Evolutionary conservation across 2,888 invertebrate species (phyloP), one percentile per base, ranked within the genome.

Genomic region (Dasysyrphus tricinctus): DNA sequence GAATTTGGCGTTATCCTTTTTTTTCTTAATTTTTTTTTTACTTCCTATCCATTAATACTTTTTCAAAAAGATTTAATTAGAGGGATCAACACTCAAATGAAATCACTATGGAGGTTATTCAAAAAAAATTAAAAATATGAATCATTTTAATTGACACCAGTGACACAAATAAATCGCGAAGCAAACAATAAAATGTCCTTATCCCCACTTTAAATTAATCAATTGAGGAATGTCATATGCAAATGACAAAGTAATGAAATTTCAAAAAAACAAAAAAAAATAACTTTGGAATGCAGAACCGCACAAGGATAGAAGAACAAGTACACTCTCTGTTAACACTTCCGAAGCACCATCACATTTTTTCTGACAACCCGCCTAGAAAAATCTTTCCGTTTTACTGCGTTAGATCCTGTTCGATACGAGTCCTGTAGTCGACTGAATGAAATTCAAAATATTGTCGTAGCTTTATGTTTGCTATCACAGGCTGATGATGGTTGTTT

Each of bases 401-500:
- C n/a, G 32, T 70, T n/a, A 24, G 70, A 79, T 75, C 72, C 78
- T 82, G 7, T 82, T 72, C 86, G 75, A 42, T 75, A 51, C 74
- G 75, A 82, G 80, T 87, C 87, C 88, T 88, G 85, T 79, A 72
- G 87, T 77, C 63, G 77, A 88, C 88, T 88, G 88, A 88, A 76
- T 80, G 67, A 70, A 84, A 75, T 77, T 82, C 65, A 44, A 79
- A 79, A 69, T 59, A 3, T 69, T 74, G 19, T 83, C 83, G 54
- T 77, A 59, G 73, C 69, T 86, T 88, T 88, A 88, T 83, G 83
- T 79, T 79, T 37, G 69, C 37, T 16, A 39, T 54, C 69, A n/a
- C n/a, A 69, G 78, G 44, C 37, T 67, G n/a, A n/a, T n/a, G n/a
- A n/a, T n/a, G 44, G 63, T 8, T 61, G 29, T 7, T 29, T 34